Evolutionary conservation across 2,113 vertebrate genomes (phyloP), one percentile per base, ranked within the genome.

Genomic region (Perca schrenkii): DNA sequence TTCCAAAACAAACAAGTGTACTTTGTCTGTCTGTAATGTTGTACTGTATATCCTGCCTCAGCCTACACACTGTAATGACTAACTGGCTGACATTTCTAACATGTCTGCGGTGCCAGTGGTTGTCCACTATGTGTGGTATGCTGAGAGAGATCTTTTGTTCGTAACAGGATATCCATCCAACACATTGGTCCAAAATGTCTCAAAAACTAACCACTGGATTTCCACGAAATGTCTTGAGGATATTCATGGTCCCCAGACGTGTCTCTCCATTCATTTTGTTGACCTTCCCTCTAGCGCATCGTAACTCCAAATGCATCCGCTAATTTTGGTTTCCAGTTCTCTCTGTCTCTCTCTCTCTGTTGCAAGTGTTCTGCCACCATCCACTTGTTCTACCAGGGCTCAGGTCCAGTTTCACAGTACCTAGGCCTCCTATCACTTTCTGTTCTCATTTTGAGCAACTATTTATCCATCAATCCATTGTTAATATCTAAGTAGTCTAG

Each of bases 11-110:
- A 69, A 66, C 56, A 58, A 57, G 34, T 61, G 25, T n/a, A 43
- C 56, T 83, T 58, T 67, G 43, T 46, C 43, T 52, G 40, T 13
- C 10, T 69, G 56, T 65, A 22, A 69, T 58, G 40, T 14, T 80
- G 64, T 50, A 1, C 31, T 36, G 40, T 57, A 36, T 61, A 56
- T 57, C 19, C 25, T 60, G 28, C 25, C 47, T 50, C 56, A 34
- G 25, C 25, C 25, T 28, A 54, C 52, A 71, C 65, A 65, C 17
- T 47, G 70, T 71, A 82, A 83, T 77, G 69, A 79, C 65, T 50
- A 56, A 67, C 79, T 87, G 88, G 31, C 67, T 79, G 47, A 78
- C 49, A 77, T 88, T 62, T 70, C 72, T 75, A 25, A 64, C 71
- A 69, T 86, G 64, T 62, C 34, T 72, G 77, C 1, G 25, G 71